Conservation (phyloP, 2,797 vertebrate species). For the Takifugu ocellatus region DNA sequence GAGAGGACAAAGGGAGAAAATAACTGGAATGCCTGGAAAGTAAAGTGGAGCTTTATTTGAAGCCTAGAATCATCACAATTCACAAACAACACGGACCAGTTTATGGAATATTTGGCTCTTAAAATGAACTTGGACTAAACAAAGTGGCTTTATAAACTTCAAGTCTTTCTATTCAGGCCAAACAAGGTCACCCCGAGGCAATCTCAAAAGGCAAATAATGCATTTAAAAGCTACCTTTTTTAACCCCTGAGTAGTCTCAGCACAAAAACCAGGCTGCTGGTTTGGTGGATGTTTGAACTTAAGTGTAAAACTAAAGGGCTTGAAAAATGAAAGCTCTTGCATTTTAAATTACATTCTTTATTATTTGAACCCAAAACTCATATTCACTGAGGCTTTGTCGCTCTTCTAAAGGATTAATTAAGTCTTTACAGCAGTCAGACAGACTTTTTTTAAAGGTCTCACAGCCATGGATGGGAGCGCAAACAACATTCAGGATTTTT, state of each 20-base stretch:
- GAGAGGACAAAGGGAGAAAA: constrained; percentile 26
- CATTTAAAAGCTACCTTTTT: constrained; percentile 4
- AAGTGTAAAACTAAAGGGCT: constrained; percentile 13
- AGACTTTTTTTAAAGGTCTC: neutral
- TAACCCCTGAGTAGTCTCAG: constrained; percentile 1
- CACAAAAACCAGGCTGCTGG: constrained; percentile 9
- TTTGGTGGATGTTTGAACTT: constrained; percentile 4
- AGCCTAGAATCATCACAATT: constrained; percentile 41
- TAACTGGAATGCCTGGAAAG: constrained; percentile 22
- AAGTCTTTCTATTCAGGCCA: constrained; percentile 25
- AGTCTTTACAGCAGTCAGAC: constrained; percentile 26
- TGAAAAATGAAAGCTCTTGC: constrained; percentile 12
- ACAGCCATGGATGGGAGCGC: constrained; percentile 69
- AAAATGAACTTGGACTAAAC: constrained; percentile 14
- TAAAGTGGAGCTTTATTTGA: constrained; percentile 15
- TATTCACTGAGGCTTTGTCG: constrained; percentile 25
- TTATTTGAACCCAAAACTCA: constrained; percentile 12
- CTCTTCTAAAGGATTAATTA: constrained; percentile 36
- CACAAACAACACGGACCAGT: constrained; percentile 16
- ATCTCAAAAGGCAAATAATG: constrained; percentile 14
- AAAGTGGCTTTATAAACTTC: constrained; percentile 5
- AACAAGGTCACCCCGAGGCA: constrained; percentile 21
- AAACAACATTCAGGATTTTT: constrained; percentile 80
- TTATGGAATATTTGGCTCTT: constrained; percentile 22
- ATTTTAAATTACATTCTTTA: constrained; percentile 24